Percentiles rank a stretch among this genome's conserved stretches.
Evolutionary conservation across 2,113 vertebrate species (phyloP).

Genomic region (Taxidea taxus): DNA sequence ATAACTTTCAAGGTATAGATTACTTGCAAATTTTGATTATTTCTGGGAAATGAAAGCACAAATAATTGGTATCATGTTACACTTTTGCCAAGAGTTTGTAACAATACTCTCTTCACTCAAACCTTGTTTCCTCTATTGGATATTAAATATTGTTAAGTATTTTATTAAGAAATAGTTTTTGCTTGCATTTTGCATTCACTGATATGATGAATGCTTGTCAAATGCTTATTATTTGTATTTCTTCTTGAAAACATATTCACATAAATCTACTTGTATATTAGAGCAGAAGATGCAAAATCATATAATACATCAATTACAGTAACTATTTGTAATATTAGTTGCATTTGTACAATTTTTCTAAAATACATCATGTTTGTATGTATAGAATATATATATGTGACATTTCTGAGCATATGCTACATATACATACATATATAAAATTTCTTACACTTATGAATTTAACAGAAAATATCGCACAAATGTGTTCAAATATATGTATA

Average conservation of each 20-base stretch:
- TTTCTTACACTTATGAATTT: not conserved
- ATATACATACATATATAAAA: not conserved
- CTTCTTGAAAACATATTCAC: not conserved
- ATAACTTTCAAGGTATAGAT: not conserved
- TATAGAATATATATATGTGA: not conserved
- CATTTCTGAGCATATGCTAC: not conserved
- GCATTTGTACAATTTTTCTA: not conserved
- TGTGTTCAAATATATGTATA: not conserved
- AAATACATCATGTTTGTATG: not conserved
- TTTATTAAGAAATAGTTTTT: not conserved
- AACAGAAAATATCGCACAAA: not conserved
- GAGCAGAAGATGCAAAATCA: not conserved
- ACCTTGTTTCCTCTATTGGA: not conserved
- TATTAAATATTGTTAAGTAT: not conserved
- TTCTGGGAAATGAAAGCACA: not conserved
- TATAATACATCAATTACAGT: not conserved
- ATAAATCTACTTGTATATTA: not conserved
- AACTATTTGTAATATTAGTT: not conserved
- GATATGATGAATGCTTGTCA: not conserved
- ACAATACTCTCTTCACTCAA: not conserved
- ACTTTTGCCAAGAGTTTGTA: not conserved
- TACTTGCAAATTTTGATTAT: not conserved
- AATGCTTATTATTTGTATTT: not conserved
- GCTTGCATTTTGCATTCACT: not conserved
- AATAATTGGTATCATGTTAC: not conserved